Evolutionary conservation across 2,797 vertebrate species (phyloP).

Genomic region (Sibirionetta formosa): DNA sequence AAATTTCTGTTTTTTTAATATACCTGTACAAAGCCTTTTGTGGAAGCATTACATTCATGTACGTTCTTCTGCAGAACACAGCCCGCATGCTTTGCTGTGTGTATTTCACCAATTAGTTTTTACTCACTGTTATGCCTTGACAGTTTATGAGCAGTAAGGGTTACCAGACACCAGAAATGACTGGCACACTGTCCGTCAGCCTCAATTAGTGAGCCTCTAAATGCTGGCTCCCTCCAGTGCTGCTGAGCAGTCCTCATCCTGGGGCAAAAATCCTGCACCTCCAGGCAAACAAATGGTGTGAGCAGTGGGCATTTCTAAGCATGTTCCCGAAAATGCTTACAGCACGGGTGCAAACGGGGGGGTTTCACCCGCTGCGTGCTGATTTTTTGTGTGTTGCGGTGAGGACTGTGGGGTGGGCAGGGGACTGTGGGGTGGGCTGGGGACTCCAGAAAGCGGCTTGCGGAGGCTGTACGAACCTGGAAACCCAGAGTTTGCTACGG

Average conservation of each 20-base stretch:
- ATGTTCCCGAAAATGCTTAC: rapidly evolving
- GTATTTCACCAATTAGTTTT: neutral
- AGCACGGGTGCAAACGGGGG: rapidly evolving
- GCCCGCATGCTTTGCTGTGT: rapidly evolving
- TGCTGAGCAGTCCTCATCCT: neutral
- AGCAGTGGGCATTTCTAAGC: neutral
- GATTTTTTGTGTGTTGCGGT: too few relatives aligned
- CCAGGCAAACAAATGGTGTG: too few relatives aligned
- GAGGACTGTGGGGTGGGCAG: too few relatives aligned
- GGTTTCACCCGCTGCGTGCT: rapidly evolving
- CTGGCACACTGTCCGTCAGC: rapidly evolving
- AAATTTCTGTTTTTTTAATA: neutral
- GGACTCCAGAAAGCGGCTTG: too few relatives aligned
- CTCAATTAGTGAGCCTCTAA: neutral
- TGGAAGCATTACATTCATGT: rapidly evolving
- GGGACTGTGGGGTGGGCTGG: too few relatives aligned
- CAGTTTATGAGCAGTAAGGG: neutral
- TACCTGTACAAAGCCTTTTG: neutral
- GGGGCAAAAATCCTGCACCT: rapidly evolving
- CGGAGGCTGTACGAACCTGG: too few relatives aligned
- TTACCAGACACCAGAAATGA: neutral
- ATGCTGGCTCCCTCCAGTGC: neutral
- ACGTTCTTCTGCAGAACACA: neutral
- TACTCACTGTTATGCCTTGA: too few relatives aligned
- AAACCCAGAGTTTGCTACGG: too few relatives aligned